Base-by-base conservation (phyloP, 2,888 invertebrate genomes). In the Loripinus fragilis region DNA sequence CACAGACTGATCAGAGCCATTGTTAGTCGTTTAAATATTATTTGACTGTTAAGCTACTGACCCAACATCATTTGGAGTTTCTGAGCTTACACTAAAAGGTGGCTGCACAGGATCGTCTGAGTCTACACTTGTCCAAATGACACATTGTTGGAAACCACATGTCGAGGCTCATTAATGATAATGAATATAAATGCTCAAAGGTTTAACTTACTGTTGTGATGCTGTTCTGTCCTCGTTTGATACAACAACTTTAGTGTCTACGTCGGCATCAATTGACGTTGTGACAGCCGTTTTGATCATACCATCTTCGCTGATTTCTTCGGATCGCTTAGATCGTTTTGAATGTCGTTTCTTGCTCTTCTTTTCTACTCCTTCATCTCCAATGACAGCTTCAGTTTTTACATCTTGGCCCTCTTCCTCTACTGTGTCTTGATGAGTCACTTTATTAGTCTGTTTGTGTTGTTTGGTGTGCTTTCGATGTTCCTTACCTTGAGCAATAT, bases 201-300 rank as follows among this genome's bases (percentile, higher is more conserved):
- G 3, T 35, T 33, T 10, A n/a, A 75, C 81, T 76, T 74, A 81
- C 81, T 71, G 60, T 28, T 74, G 71, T 33, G 68, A 41, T 35
- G 78, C 74, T 38, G 65, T 78, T 33, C 68, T 55, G 7, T 81
- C 81, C 17, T 76, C 78, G 65, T 67, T 70, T 74, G 73, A 55
- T 45, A 74, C 72, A 12, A 71, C n/a, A n/a, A 64, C 30, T 38
- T 66, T 28, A 28, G 72, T 69, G 23, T 77, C 80, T n/a, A 55
- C 73, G 72, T 83, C 83, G 64, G 76, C 81, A 23, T 38, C 45
- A 41, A 77, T 67, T 0, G 60, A 52, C 0, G 79, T 65, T 20
- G 82, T 79, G 3, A 82, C 79, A 23, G 69, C 77, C 7, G 77
- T 77, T 55, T 30, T 72, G 25, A 69, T 33, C 12, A n/a, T 48